phyloP scores from a whole-genome alignment of 2,797 vertebrate genomes.

The Sebastes wilsoni region DNA sequence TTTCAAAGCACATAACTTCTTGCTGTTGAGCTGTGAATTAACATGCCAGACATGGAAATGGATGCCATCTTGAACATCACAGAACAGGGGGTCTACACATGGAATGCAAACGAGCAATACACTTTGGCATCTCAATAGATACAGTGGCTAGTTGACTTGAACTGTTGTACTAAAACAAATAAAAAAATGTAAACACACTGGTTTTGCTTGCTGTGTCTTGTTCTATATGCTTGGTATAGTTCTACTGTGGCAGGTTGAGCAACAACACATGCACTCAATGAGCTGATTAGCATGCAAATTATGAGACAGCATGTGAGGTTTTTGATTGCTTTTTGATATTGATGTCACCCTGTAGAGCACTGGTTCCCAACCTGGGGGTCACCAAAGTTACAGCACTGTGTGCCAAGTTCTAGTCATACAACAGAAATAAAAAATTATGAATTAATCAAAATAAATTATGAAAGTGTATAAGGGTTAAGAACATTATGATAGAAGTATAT shows the following conservation, averaged over 20 bases:
- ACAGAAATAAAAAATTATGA: no score
- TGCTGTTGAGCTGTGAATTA: slow-evolving; percentile 65
- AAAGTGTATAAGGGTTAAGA: no score
- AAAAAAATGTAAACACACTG: slow-evolving; percentile 35
- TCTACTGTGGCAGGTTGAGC: neutral
- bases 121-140: slow-evolving; percentile 61
- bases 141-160: slow-evolving; percentile 73
- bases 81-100: slow-evolving; percentile 47
- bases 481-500: no score
- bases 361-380: no score
- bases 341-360: no score
- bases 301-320: neutral
- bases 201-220: neutral
- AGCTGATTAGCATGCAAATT: neutral
- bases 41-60: slow-evolving; percentile 44
- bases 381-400: no score
- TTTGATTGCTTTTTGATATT: no score
- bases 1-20: slow-evolving; percentile 66
- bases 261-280: neutral
- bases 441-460: no score
- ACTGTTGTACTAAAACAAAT: slow-evolving; percentile 77
- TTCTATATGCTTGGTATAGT: fast-evolving
- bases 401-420: no score
- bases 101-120: slow-evolving; percentile 74
- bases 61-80: slow-evolving; percentile 47